Percentiles rank a stretch among this genome's conserved stretches.
These are phyloP conservation scores for Babylonia areolata DNA, from an alignment of 1,140 invertebrate genomes.

Conservation along the genomic window DNA sequence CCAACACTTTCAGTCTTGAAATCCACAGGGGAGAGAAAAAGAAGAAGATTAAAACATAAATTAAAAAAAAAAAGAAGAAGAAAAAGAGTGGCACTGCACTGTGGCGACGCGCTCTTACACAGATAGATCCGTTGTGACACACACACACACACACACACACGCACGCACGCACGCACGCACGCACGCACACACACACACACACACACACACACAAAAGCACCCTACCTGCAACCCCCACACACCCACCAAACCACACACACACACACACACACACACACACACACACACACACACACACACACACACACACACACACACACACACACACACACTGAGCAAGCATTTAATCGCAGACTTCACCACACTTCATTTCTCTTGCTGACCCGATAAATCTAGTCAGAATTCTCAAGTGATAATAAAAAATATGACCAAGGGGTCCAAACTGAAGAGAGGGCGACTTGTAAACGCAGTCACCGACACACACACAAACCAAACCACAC, in stretches of 20 bases:
- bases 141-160: constrained; percentile 4
- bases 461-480: neutral
- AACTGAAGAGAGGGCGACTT: too few species aligned
- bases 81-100: too few species aligned
- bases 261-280: neutral
- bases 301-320: constrained; percentile 1
- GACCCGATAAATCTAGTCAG: too few species aligned
- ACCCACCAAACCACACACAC: neutral
- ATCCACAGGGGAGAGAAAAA: constrained; percentile 12
- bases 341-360: too few species aligned
- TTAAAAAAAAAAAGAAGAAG: too few species aligned
- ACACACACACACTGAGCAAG: constrained; percentile 8
- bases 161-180: neutral
- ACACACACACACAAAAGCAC: constrained; percentile 20
- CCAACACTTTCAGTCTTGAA: too few species aligned
- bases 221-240: neutral
- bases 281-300: constrained; percentile 21
- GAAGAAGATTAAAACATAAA: too few species aligned
- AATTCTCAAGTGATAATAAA: too few species aligned
- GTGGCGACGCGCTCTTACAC: neutral
- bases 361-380: too few species aligned
- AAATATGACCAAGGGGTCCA: too few species aligned
- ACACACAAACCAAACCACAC: neutral
- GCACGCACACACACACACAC: neutral
- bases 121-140: neutral